These are phyloP conservation scores for Eulemur rubriventer DNA, from an alignment of 2,797 vertebrate species.

Conservation along the genomic window DNA sequence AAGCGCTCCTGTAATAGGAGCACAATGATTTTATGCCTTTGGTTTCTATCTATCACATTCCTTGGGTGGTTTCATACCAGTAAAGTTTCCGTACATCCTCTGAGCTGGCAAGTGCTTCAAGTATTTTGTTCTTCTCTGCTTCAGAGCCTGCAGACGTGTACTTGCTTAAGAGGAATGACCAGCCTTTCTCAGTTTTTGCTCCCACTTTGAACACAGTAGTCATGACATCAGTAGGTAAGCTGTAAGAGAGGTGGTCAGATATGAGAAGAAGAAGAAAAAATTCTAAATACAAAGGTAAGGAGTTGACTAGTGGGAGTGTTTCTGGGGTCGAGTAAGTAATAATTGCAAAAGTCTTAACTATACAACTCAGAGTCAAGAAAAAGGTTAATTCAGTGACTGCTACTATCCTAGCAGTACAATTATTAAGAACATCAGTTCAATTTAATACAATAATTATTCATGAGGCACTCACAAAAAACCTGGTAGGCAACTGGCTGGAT, in stretches of 20 bases:
- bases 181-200: conserved; percentile 88
- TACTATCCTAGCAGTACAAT: background rate
- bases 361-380: background rate
- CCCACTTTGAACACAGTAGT: conserved; percentile 90
- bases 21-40: background rate
- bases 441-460: background rate
- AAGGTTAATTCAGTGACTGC: background rate
- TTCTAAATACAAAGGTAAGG: conserved; percentile 34
- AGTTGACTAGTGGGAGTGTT: background rate
- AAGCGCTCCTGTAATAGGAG: background rate
- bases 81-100: conserved; percentile 86
- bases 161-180: conserved; percentile 85
- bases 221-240: conserved; percentile 93
- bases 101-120: conserved; percentile 92
- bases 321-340: background rate
- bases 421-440: background rate
- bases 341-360: background rate
- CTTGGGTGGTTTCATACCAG: conserved; percentile 85
- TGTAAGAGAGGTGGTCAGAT: conserved; percentile 71
- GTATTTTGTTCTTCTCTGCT: conserved; percentile 92
- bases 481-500: background rate
- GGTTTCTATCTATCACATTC: background rate
- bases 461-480: background rate
- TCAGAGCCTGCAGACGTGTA: conserved; percentile 87
- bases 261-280: conserved; percentile 60